phyloP scores from a whole-genome alignment of 2,113 vertebrate genomes.

The Tupaia tana region DNA sequence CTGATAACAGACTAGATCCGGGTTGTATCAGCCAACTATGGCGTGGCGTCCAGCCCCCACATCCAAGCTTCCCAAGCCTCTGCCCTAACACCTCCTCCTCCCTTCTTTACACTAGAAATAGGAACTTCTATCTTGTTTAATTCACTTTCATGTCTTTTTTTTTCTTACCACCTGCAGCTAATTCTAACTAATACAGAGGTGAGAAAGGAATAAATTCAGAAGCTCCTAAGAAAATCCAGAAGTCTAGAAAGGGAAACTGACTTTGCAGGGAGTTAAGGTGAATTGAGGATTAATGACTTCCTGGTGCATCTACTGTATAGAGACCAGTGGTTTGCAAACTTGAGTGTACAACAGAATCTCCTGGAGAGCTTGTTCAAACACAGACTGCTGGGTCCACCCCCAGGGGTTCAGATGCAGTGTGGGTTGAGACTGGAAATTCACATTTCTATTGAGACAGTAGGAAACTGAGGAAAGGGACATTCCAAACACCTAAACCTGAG shows the following conservation, averaged over 20 bases:
- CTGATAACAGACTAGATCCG: too few species aligned
- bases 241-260: not conserved
- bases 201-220: constrained; percentile 20
- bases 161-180: not conserved
- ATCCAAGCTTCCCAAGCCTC: too few species aligned
- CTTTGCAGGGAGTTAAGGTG: not conserved
- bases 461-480: too few species aligned
- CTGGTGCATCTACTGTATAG: not conserved
- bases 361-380: not conserved
- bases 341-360: not conserved
- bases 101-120: not conserved
- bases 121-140: not conserved
- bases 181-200: not conserved
- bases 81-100: too few species aligned
- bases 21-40: too few species aligned
- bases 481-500: too few species aligned
- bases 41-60: too few species aligned
- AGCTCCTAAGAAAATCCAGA: constrained; percentile 11
- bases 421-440: not conserved
- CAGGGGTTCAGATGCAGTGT: not conserved
- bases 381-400: not conserved
- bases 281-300: not conserved
- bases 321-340: not conserved
- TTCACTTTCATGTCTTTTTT: not conserved
- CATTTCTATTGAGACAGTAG: not conserved